Conservation (phyloP, 2,797 vertebrate genomes). For the Enteromius unitaeniatus region DNA sequence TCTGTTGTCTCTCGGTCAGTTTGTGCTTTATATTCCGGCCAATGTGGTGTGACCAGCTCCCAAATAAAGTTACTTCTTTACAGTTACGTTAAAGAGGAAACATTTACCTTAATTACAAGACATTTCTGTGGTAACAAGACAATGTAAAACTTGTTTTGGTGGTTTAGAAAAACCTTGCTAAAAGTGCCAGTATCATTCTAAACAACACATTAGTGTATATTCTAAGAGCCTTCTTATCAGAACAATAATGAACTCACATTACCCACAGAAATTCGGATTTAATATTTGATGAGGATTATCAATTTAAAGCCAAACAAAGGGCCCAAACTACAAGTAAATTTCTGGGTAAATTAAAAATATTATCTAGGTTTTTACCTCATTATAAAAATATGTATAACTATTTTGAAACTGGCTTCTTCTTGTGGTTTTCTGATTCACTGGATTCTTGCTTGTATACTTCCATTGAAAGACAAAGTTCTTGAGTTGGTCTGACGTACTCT, state of each 20-base stretch:
- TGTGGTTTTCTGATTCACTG: too few species aligned
- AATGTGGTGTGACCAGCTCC: constrained; percentile 11
- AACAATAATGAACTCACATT: background rate
- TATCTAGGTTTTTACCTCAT: background rate
- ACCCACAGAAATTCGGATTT: background rate
- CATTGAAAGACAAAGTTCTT: too few species aligned
- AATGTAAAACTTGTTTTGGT: background rate
- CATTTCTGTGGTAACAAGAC: constrained; percentile 5
- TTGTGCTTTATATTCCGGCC: background rate
- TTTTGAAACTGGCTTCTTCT: background rate
- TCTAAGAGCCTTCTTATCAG: background rate
- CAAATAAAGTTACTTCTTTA: constrained; percentile 62
- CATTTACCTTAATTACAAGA: background rate
- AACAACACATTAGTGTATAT: background rate
- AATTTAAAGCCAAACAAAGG: background rate
- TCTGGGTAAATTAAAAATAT: background rate
- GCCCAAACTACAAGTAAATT: constrained; percentile 32
- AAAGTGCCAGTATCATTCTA: background rate
- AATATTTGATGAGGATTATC: background rate
- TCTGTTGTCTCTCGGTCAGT: constrained; percentile 2
- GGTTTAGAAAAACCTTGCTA: background rate
- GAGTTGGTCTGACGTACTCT: background rate
- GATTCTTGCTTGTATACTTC: too few species aligned
- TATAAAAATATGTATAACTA: background rate
- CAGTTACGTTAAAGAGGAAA: background rate